Evolutionary conservation across 1,140 invertebrate species (phyloP).

Genomic region (Orchesella cincta): DNA sequence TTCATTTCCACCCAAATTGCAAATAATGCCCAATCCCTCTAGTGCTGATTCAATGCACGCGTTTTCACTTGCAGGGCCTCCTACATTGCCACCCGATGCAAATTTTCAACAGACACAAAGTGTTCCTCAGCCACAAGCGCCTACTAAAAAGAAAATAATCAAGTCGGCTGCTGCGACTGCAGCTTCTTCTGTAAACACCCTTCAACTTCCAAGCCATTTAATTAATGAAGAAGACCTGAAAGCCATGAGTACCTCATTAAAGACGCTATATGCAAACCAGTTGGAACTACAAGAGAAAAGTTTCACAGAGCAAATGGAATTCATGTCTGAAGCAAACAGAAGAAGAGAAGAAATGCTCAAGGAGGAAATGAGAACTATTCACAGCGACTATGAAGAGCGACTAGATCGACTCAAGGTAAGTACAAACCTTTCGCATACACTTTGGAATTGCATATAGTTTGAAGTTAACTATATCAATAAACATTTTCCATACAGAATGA

Average conservation of each 20-base stretch:
- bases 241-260: slow-evolving; percentile 42
- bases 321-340: slow-evolving; percentile 34
- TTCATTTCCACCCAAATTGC: background rate
- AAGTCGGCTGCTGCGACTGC: background rate
- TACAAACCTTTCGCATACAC: too few species aligned
- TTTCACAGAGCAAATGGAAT: slow-evolving; percentile 43
- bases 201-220: slow-evolving; percentile 44
- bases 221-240: slow-evolving; percentile 49
- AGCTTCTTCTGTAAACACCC: background rate
- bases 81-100: background rate
- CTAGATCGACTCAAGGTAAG: slow-evolving; percentile 34
- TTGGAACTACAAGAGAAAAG: slow-evolving; percentile 44
- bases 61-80: background rate
- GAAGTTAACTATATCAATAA: too few species aligned
- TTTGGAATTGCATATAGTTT: too few species aligned
- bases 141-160: slow-evolving; percentile 10
- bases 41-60: background rate
- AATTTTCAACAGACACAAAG: background rate
- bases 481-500: background rate
- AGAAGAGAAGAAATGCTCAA: slow-evolving; percentile 47
- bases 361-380: slow-evolving; percentile 46
- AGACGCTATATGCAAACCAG: slow-evolving; percentile 45
- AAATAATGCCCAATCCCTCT: background rate
- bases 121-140: background rate
- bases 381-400: slow-evolving; percentile 44